A percentile compares a stretch with the other conserved stretches of the same genome.
Evolutionary conservation across 92 coral and sea anemone species (phyloP).

Genomic region (Phenganax subtilis): DNA sequence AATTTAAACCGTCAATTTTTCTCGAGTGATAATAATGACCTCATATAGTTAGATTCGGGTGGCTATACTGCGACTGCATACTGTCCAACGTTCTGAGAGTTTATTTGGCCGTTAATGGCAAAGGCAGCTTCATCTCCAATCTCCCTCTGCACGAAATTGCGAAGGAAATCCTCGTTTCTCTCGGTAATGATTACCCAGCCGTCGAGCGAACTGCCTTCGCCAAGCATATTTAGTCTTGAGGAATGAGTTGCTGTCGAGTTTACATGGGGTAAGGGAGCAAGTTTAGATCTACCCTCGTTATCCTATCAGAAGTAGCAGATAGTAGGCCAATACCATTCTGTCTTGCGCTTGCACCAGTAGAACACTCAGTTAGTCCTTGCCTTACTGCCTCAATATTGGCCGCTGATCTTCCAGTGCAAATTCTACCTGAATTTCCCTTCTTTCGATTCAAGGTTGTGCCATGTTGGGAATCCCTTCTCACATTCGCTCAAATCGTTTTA

Average conservation of each 20-base stretch:
- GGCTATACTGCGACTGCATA: too few species aligned
- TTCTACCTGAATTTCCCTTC: neutral
- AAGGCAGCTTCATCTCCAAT: too few species aligned
- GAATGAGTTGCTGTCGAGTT: neutral
- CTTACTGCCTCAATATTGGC: slow-evolving; percentile 10
- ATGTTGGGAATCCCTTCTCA: neutral
- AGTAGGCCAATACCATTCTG: neutral
- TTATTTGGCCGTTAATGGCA: too few species aligned
- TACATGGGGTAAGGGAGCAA: slow-evolving; percentile 5
- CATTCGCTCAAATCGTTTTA: slow-evolving; percentile 7
- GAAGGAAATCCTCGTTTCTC: too few species aligned
- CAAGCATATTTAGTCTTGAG: neutral
- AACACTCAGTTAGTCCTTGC: neutral
- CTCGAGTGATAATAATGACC: neutral
- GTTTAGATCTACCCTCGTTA: slow-evolving; percentile 11
- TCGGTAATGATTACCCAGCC: too few species aligned
- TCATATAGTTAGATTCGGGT: too few species aligned
- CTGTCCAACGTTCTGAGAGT: too few species aligned
- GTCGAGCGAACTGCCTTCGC: too few species aligned
- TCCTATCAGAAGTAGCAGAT: slow-evolving; percentile 11
- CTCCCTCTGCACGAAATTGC: too few species aligned
- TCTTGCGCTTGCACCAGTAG: neutral
- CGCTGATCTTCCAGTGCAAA: too few species aligned
- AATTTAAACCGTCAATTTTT: slow-evolving; percentile 11
- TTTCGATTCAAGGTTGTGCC: slow-evolving; percentile 3